These are phyloP conservation scores for Berghia stephanieae DNA, from an alignment of 1,140 invertebrate genomes.

Conservation along the genomic window DNA sequence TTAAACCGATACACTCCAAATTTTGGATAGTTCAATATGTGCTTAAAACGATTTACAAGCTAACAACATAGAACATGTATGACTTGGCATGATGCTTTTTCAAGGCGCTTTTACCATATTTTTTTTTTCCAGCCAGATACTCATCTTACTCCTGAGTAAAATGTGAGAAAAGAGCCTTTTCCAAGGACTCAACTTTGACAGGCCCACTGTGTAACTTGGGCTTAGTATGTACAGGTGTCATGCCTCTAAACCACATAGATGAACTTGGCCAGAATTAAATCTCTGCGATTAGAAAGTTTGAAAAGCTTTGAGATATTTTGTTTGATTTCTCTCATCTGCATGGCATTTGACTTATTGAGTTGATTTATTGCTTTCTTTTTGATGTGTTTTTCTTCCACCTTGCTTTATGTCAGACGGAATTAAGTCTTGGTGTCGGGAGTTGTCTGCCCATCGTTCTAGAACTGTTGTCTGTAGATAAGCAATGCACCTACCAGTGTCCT, in stretches of 20 bases:
- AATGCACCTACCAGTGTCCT: conserved; percentile 61
- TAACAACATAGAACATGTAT: too few relatives aligned
- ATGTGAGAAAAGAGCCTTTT: too few relatives aligned
- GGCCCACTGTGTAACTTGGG: too few relatives aligned
- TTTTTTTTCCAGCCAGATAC: too few relatives aligned
- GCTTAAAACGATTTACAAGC: too few relatives aligned
- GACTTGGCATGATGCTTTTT: too few relatives aligned
- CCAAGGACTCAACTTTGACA: too few relatives aligned
- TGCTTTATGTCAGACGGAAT: conserved; percentile 40
- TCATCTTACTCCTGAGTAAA: too few relatives aligned
- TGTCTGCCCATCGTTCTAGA: conserved; percentile 63
- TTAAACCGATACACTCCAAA: too few relatives aligned
- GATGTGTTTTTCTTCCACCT: not conserved
- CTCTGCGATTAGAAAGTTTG: conserved; percentile 25
- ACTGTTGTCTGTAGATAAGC: conserved; percentile 61
- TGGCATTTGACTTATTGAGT: not conserved
- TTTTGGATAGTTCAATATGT: too few relatives aligned
- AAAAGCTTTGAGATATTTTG: not conserved
- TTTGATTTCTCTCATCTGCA: not conserved
- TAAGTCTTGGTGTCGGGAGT: conserved; percentile 53
- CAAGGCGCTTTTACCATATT: too few relatives aligned
- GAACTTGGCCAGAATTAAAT: not conserved
- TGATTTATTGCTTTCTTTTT: not conserved
- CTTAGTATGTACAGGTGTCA: too few relatives aligned
- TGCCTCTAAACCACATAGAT: not conserved